Evolutionary conservation across 2,113 vertebrate species (phyloP), one percentile per base, ranked within the genome.

Genomic region (Chionis minor): DNA sequence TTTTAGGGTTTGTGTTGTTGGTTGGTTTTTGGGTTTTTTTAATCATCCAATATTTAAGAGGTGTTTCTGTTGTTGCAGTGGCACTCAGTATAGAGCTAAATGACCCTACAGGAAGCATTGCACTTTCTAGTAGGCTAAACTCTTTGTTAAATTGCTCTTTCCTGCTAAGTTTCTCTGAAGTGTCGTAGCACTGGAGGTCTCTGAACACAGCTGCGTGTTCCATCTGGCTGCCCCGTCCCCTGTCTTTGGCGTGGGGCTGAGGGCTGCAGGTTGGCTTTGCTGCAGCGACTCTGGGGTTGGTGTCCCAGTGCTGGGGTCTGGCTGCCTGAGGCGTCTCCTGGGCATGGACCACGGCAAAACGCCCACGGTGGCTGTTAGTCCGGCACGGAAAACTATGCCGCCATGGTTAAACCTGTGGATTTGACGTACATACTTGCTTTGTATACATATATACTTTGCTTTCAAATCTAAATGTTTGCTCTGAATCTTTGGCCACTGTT

Each of bases 391-490:
- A 91, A 78, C 33, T 10, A 8, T 21, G 12, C 21, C 2, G 2
- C 70, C 10, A 1, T 6, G 2, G 42, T 27, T 33, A 26, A 79
- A 28, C 32, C 59, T 21, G 33, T 85, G 92, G 56, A 2, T 96
- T 86, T 92, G 80, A 42, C 49, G 38, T 6, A 74, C 44, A 0
- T 51, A 5, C 81, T 22, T 4, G 18, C 70, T 81, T 49, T 75
- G 75, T 86, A 4, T 19, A 63, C 74, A 13, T 0, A 30, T 5
- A 66, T 78, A 58, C 86, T 88, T 86, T 77, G n/a, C 79, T 86
- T 56, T 70, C 3, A 6, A 42, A 83, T 92, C 88, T 83, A 54
- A 45, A 70, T 88, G 92, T 94, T 95, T 94, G 92, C 96, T 92
- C 82, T 86, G 95, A 62, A 54, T 94, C 94, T 58, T 88, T 80